These are phyloP conservation scores for Elysia chlorotica DNA, from an alignment of 1,140 invertebrate species.

Conservation along the genomic window DNA sequence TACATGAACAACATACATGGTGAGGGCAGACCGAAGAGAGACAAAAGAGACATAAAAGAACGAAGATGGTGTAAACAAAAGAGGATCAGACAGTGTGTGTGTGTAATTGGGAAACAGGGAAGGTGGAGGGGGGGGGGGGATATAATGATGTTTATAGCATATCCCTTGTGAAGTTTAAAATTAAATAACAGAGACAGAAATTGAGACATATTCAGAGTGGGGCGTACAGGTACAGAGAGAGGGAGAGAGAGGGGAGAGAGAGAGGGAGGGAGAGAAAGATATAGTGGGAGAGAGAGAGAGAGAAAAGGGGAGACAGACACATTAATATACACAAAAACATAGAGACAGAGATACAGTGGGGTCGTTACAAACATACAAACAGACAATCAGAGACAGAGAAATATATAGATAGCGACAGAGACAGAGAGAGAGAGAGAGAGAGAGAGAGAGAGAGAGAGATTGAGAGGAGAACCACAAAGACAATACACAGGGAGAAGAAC, in stretches of 20 bases:
- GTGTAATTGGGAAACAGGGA: too few species aligned
- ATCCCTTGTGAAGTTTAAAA: not conserved
- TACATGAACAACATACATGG: too few species aligned
- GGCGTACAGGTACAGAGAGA: not conserved
- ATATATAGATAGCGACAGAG: not conserved
- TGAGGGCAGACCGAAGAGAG: too few species aligned
- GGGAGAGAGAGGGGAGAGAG: not conserved
- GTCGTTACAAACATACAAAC: too few species aligned
- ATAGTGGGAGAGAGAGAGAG: conserved; percentile 14
- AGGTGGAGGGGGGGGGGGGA: not conserved
- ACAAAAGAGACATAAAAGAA: too few species aligned
- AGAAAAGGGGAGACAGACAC: not conserved
- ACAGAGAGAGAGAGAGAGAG: not conserved
- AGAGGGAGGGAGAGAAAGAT: conserved; percentile 6
- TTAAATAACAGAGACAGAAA: not conserved
- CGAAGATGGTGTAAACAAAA: not conserved
- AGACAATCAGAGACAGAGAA: not conserved
- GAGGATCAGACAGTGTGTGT: not conserved
- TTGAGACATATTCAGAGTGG: not conserved
- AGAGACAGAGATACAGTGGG: too few species aligned
- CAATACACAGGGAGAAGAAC: too few species aligned
- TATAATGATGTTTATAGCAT: not conserved
- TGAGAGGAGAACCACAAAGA: not conserved
- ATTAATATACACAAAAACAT: too few species aligned
- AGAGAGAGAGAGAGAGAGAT: not conserved